phyloP scores from a whole-genome alignment of 2,888 invertebrate species.

The Pterostichus madidus region DNA sequence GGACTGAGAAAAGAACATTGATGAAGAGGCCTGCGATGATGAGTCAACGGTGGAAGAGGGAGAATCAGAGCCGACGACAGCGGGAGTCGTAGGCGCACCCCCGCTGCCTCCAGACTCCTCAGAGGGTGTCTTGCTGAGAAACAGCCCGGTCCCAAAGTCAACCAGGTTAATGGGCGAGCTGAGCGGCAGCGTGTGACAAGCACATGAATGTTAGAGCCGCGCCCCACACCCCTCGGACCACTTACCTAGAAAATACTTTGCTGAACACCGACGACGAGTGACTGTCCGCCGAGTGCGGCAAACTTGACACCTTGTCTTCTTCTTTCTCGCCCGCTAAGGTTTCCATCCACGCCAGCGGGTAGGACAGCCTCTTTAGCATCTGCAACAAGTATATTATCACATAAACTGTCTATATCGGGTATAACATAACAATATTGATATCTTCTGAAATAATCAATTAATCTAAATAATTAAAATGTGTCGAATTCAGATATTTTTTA shows the following conservation, averaged over 20 bases:
- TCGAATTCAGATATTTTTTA: no score
- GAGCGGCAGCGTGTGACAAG: slow-evolving; percentile 68
- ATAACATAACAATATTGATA: no score
- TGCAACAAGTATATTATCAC: slow-evolving; percentile 74
- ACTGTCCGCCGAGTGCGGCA: slow-evolving; percentile 78
- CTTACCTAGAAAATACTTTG: slow-evolving; percentile 94
- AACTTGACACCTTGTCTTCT: slow-evolving; percentile 78
- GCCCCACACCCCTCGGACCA: slow-evolving; percentile 26
- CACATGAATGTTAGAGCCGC: slow-evolving; percentile 43
- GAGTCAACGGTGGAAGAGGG: slow-evolving; percentile 76
- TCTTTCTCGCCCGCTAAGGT: slow-evolving; percentile 88
- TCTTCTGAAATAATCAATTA: no score
- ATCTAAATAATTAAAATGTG: no score
- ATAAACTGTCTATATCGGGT: slow-evolving; percentile 2
- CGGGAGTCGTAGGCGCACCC: slow-evolving; percentile 83
- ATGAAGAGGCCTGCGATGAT: slow-evolving; percentile 75
- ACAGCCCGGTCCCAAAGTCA: slow-evolving; percentile 96
- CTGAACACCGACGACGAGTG: slow-evolving; percentile 89
- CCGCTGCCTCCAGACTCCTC: slow-evolving; percentile 88
- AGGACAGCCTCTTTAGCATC: slow-evolving; percentile 95
- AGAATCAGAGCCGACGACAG: slow-evolving; percentile 83
- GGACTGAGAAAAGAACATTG: slow-evolving; percentile 76
- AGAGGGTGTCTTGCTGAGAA: slow-evolving; percentile 94
- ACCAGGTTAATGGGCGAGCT: slow-evolving; percentile 97
- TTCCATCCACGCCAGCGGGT: slow-evolving; percentile 95